Evolutionary conservation across 92 coral and sea anemone genomes (phyloP), one percentile per base, ranked within the genome.

Genomic region (Zoanthus gigantus): DNA sequence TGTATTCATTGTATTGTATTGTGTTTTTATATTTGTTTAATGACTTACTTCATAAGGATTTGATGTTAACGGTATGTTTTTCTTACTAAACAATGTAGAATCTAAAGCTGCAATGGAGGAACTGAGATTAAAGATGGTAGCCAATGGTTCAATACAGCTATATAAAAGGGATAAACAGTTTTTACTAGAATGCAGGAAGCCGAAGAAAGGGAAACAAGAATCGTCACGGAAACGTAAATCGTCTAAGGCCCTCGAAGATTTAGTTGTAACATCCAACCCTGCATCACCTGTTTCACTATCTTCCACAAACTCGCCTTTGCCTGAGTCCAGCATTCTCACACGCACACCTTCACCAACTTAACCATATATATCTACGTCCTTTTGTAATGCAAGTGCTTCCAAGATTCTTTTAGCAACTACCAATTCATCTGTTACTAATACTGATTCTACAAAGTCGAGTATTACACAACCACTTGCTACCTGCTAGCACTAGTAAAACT

Each of bases 371-470:
- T 23, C 23, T 23, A 23, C 23, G 66, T 58, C 74, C 15, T 37
- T 37, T 30, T 69, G 16, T 31, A 37, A 37, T 69, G 74, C 10
- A 69, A 69, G 31, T 9, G 74, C 74, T 31, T 31, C 12, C 42
- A 13, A 30, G 74, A 68, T n/a, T 67, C 14, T 23, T 42, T 68
- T 23, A 32, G 42, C 42, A 68, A 23, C 44, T 68, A 68, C 44
- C 47, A 71, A 71, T 71, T 71, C 68, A 61, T 61, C 75, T 69
- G 14, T 69, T 69, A 69, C 74, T 69, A 69, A 69, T 30, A 69
- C 37, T 69, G 45, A 69, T 67, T 67, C 42, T 67, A 63, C 15
- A 23, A 47, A 47, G 14, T 69, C 74, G 32, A 71, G 75, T 71
- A 71, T 11, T 69, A 29, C 46, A 30, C 46, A 69, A 69, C 74